Evolutionary conservation across 2,888 invertebrate species (phyloP).

Genomic region (Ischnura elegans): DNA sequence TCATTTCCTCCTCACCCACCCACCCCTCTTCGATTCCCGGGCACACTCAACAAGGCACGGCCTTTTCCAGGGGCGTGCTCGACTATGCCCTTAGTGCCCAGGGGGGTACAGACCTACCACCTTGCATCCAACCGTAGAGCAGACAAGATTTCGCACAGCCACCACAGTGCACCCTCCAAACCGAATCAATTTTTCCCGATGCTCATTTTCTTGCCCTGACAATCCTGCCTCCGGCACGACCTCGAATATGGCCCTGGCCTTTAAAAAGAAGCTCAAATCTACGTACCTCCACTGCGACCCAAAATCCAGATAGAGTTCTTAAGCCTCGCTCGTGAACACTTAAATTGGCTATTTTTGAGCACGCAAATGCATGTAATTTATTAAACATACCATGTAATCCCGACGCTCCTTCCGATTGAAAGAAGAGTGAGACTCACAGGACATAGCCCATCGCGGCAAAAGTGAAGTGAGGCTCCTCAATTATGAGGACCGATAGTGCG

Average conservation of each 20-base stretch:
- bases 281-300: neutral
- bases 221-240: neutral
- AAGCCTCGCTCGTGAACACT: neutral
- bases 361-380: too few relatives aligned
- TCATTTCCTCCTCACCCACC: neutral
- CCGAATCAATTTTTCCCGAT: constrained; percentile 17
- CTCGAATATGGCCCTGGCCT: neutral
- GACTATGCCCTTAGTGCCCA: neutral
- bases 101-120: neutral
- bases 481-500: too few relatives aligned
- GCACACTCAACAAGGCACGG: neutral
- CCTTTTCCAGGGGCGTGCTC: constrained; percentile 27
- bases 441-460: too few relatives aligned
- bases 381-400: too few relatives aligned
- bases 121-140: neutral
- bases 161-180: neutral
- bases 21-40: neutral
- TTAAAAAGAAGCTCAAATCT: neutral
- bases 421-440: too few relatives aligned
- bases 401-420: too few relatives aligned
- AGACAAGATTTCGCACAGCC: neutral
- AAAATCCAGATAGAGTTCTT: neutral
- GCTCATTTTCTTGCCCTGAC: constrained; percentile 16
- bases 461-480: too few relatives aligned
- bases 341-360: too few relatives aligned